Percentiles rank a stretch among this genome's conserved stretches.
Conservation (phyloP, 1,140 invertebrate species). For the Nebria ingens region DNA sequence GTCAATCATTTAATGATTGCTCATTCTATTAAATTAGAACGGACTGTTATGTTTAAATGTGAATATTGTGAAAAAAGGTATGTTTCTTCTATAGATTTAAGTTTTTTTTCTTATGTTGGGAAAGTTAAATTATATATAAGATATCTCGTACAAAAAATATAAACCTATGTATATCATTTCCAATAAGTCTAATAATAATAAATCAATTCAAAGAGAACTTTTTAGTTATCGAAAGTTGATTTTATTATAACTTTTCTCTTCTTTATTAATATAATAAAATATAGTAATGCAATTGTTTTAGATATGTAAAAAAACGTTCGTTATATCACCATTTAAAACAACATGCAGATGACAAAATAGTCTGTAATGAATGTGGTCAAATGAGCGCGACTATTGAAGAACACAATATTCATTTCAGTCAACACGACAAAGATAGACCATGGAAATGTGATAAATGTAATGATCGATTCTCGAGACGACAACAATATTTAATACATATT, state of each 20-base stretch:
- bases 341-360: constrained; percentile 28
- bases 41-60: constrained; percentile 13
- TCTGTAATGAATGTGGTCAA: constrained; percentile 32
- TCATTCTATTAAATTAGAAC: constrained; percentile 23
- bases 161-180: too few relatives aligned
- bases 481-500: constrained; percentile 34
- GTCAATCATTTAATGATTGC: constrained; percentile 31
- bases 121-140: too few relatives aligned
- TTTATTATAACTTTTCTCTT: too few relatives aligned
- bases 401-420: constrained; percentile 25
- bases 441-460: constrained; percentile 32
- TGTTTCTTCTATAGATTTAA: constrained; percentile 23
- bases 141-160: too few relatives aligned
- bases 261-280: too few relatives aligned
- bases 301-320: constrained; percentile 31
- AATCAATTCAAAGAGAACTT: too few relatives aligned
- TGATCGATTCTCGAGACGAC: constrained; percentile 30
- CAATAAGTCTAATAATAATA: too few relatives aligned
- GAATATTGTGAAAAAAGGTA: constrained; percentile 31
- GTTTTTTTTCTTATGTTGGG: not conserved
- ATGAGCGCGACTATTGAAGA: constrained; percentile 26
- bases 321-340: constrained; percentile 33
- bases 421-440: constrained; percentile 27
- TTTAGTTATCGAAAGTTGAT: too few relatives aligned
- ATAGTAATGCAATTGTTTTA: constrained; percentile 11